Evolutionary conservation across 2,888 invertebrate species (phyloP).

Genomic region (Pammene fasciana): DNA sequence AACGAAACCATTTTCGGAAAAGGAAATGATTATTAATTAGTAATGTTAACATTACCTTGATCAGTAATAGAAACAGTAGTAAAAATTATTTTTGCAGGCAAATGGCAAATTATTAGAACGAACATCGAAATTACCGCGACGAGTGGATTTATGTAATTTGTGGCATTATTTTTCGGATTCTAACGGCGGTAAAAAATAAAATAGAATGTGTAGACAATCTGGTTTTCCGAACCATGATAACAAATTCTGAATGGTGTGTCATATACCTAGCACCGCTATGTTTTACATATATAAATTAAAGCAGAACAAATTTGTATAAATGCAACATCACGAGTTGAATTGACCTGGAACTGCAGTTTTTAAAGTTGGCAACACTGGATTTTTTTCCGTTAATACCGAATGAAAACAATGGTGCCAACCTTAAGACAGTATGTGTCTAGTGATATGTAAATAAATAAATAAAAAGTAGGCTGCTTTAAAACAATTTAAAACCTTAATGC

Average conservation of each 20-base stretch:
- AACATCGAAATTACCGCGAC: background rate
- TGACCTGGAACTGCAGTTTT: constrained; percentile 30
- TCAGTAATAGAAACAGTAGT: no score
- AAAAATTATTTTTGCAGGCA: no score
- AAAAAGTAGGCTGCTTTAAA: constrained; percentile 55
- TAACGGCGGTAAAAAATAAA: background rate
- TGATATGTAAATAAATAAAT: constrained; percentile 45
- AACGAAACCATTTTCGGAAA: no score
- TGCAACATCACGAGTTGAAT: constrained; percentile 51
- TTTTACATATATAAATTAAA: constrained; percentile 51
- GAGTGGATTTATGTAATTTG: background rate
- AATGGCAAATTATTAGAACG: background rate
- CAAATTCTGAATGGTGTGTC: constrained; percentile 51
- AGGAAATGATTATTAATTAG: background rate
- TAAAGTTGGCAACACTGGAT: constrained; percentile 22
- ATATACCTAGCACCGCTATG: constrained; percentile 64
- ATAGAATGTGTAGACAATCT: background rate
- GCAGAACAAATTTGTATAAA: constrained; percentile 54
- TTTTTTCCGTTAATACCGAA: background rate
- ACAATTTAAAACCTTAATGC: constrained; percentile 66
- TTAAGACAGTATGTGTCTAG: constrained; percentile 31
- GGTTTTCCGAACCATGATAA: background rate
- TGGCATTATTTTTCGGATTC: background rate
- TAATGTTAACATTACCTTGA: no score
- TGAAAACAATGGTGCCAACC: constrained; percentile 29